Percentiles rank a stretch among this genome's conserved stretches.
These are phyloP conservation scores for Archips crataeganus DNA, from an alignment of 2,888 invertebrate species.

Conservation along the genomic window DNA sequence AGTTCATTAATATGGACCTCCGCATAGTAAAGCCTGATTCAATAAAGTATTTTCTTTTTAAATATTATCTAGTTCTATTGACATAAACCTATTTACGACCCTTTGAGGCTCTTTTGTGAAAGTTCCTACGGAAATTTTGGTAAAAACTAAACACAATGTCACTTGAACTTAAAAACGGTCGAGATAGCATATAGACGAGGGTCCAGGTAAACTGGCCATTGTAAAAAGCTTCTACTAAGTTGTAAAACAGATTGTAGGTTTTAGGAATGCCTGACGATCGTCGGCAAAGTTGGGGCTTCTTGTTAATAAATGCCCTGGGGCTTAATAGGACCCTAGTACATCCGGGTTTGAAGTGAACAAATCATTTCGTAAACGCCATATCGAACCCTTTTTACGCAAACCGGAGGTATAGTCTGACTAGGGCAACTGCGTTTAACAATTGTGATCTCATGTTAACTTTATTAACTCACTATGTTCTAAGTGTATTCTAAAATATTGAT, in stretches of 20 bases:
- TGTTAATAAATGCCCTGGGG: constrained; percentile 16
- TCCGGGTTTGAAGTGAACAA: not conserved
- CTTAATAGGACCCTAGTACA: not conserved
- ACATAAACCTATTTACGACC: constrained; percentile 34
- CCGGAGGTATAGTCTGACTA: too few species aligned
- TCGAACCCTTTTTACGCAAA: too few species aligned
- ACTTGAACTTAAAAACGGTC: not conserved
- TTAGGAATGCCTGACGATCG: constrained; percentile 24
- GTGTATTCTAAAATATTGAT: too few species aligned
- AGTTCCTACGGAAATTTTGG: constrained; percentile 27
- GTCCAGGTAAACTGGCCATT: constrained; percentile 11
- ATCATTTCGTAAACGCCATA: not conserved
- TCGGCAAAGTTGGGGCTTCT: constrained; percentile 26
- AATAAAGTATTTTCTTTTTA: not conserved
- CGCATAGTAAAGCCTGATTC: too few species aligned
- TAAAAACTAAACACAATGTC: constrained; percentile 19
- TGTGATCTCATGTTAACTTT: too few species aligned
- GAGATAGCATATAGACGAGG: not conserved
- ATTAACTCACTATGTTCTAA: too few species aligned
- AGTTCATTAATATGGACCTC: too few species aligned
- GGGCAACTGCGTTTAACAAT: too few species aligned
- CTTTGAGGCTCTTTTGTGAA: constrained; percentile 30
- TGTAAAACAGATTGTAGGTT: constrained; percentile 35
- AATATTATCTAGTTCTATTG: constrained; percentile 36
- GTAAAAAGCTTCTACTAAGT: constrained; percentile 35